These are phyloP conservation scores for Eristalis arbustorum DNA, from an alignment of 2,888 invertebrate species.

Conservation along the genomic window DNA sequence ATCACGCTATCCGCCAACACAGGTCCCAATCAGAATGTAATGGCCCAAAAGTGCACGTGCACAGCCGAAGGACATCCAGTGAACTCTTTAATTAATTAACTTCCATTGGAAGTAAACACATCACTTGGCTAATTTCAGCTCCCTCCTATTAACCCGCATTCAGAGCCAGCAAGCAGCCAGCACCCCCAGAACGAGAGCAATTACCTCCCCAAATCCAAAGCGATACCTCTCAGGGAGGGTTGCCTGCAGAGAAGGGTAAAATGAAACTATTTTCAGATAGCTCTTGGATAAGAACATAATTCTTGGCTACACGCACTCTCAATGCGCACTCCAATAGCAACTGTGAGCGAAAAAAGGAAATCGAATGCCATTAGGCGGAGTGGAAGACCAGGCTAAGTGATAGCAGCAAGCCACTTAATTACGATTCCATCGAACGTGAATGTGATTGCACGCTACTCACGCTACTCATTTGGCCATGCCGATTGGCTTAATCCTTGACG, in stretches of 20 bases:
- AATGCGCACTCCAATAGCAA: neutral
- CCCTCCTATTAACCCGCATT: slow-evolving; percentile 23
- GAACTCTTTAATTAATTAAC: slow-evolving; percentile 33
- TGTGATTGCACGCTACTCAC: slow-evolving; percentile 26
- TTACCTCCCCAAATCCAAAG: slow-evolving; percentile 17
- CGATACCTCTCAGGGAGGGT: neutral
- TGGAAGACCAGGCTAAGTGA: slow-evolving; percentile 12
- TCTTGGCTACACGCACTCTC: slow-evolving; percentile 14
- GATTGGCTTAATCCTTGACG: slow-evolving; percentile 8
- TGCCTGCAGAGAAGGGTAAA: neutral
- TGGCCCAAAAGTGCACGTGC: slow-evolving; percentile 9
- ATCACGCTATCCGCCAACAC: neutral
- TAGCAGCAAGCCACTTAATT: slow-evolving; percentile 39
- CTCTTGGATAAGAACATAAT: neutral
- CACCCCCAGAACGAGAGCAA: neutral
- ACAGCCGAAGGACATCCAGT: slow-evolving; percentile 7
- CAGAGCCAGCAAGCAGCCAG: neutral
- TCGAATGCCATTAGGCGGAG: slow-evolving; percentile 16
- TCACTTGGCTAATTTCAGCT: slow-evolving; percentile 18
- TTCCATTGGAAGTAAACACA: slow-evolving; percentile 17
- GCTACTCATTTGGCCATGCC: slow-evolving; percentile 11
- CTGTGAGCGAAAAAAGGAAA: slow-evolving; percentile 1
- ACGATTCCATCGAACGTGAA: slow-evolving; percentile 44
- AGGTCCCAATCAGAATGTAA: neutral
- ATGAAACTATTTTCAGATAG: slow-evolving; percentile 11